Conservation (phyloP, 2,113 vertebrate species). For the Chaenocephalus aceratus region DNA sequence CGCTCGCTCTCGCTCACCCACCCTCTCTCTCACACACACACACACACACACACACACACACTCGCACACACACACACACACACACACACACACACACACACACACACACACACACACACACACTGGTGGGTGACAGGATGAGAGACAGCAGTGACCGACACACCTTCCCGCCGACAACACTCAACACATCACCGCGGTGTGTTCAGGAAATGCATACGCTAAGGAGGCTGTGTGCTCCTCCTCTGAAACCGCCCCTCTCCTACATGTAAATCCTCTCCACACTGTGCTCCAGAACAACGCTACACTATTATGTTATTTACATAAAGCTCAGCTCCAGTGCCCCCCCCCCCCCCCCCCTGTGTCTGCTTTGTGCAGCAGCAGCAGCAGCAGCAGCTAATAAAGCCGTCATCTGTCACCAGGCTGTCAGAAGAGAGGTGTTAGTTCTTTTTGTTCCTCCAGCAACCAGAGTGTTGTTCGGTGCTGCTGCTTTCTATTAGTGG, state of each 20-base stretch:
- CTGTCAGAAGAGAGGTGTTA: constrained; percentile 1
- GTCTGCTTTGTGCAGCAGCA: not conserved
- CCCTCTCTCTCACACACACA: not conserved
- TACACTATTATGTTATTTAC: not conserved
- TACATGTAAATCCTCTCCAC: not conserved
- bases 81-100: constrained; percentile 7
- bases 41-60: not conserved
- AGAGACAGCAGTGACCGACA: constrained; percentile 49
- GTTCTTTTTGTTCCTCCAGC: not conserved
- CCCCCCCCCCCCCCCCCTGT: no score
- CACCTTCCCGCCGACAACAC: constrained; percentile 45
- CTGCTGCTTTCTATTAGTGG: not conserved
- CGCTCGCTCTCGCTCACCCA: constrained; percentile 15
- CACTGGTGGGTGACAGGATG: constrained; percentile 4
- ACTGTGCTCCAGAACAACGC: not conserved
- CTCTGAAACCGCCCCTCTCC: not conserved
- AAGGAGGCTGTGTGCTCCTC: not conserved
- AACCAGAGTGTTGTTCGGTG: not conserved
- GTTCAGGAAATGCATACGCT: constrained; percentile 34
- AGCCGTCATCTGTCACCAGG: constrained; percentile 32
- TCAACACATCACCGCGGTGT: constrained; percentile 31
- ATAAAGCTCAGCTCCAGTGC: not conserved
- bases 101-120: constrained; percentile 8
- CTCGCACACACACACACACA: not conserved
- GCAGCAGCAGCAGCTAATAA: constrained; percentile 1